Conservation (phyloP, 2,888 invertebrate species). For the Portevinia maculata region DNA sequence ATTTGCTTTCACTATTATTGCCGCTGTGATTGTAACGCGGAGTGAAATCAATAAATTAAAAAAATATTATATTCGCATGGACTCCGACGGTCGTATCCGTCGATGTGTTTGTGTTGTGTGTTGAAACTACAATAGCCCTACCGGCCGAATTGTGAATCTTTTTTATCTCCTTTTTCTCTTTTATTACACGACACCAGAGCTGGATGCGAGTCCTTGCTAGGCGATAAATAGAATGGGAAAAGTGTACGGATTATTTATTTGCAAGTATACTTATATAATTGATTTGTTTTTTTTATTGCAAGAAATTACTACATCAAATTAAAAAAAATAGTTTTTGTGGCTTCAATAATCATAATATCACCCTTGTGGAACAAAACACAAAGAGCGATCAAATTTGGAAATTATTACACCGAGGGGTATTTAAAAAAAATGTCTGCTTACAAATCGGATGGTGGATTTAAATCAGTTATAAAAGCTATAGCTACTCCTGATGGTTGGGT, state of each 20-base stretch:
- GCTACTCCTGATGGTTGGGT: too few species aligned
- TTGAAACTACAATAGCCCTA: slow-evolving; percentile 55
- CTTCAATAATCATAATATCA: not conserved
- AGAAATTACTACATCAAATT: not conserved
- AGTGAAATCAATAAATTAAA: slow-evolving; percentile 64
- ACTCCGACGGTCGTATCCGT: slow-evolving; percentile 19
- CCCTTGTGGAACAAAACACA: slow-evolving; percentile 9
- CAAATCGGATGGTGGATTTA: slow-evolving; percentile 1
- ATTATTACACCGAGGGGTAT: slow-evolving; percentile 54
- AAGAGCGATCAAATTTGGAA: slow-evolving; percentile 43
- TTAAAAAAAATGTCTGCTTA: slow-evolving; percentile 13
- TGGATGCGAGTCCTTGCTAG: not conserved
- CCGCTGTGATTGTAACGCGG: slow-evolving; percentile 60
- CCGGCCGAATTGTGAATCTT: slow-evolving; percentile 48
- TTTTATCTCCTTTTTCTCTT: slow-evolving; percentile 37
- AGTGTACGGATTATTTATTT: slow-evolving; percentile 3
- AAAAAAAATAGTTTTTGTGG: slow-evolving; percentile 6
- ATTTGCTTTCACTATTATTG: slow-evolving; percentile 68
- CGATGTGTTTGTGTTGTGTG: slow-evolving; percentile 9
- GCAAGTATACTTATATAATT: not conserved
- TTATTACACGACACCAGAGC: slow-evolving; percentile 6
- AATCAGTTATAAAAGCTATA: slow-evolving; percentile 3
- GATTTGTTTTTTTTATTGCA: not conserved
- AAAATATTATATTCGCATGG: not conserved
- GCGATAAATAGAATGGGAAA: not conserved